These are phyloP conservation scores for Columba livia DNA, from an alignment of 2,113 vertebrate genomes.

Conservation along the genomic window DNA sequence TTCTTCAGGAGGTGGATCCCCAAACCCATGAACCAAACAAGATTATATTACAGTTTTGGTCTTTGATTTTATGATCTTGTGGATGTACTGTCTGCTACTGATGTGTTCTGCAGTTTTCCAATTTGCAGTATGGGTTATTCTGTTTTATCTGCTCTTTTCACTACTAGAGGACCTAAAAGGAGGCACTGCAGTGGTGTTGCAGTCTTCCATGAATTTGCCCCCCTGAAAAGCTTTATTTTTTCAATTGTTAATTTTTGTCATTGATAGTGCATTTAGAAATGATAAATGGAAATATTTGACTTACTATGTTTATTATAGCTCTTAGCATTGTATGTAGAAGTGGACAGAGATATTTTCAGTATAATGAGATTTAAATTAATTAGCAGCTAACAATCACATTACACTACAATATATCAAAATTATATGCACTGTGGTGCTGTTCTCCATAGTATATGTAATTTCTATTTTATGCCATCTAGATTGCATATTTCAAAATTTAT, in stretches of 20 bases:
- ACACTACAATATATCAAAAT: not conserved
- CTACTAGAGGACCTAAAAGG: not conserved
- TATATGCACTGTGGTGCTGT: not conserved
- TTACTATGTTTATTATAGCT: not conserved
- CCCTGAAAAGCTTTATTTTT: slow-evolving; percentile 39
- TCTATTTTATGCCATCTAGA: not conserved
- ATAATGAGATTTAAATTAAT: slow-evolving; percentile 36
- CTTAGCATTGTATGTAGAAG: not conserved
- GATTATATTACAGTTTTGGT: not conserved
- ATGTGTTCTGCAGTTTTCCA: not conserved
- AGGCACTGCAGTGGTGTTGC: not conserved
- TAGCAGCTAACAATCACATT: not conserved
- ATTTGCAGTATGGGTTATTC: not conserved
- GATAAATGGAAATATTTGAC: not conserved
- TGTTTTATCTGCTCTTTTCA: not conserved
- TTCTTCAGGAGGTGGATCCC: not conserved
- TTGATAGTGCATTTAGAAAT: not conserved
- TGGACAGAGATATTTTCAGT: slow-evolving; percentile 9
- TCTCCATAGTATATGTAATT: not conserved
- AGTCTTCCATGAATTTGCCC: slow-evolving; percentile 23
- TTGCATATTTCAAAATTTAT: not conserved
- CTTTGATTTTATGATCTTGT: not conserved
- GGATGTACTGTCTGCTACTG: not conserved
- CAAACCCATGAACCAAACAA: not conserved
- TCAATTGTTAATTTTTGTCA: not conserved